Evolutionary conservation across 2,797 vertebrate species (phyloP), one percentile per base, ranked within the genome.

Genomic region (Sphaeramia orbicularis): DNA sequence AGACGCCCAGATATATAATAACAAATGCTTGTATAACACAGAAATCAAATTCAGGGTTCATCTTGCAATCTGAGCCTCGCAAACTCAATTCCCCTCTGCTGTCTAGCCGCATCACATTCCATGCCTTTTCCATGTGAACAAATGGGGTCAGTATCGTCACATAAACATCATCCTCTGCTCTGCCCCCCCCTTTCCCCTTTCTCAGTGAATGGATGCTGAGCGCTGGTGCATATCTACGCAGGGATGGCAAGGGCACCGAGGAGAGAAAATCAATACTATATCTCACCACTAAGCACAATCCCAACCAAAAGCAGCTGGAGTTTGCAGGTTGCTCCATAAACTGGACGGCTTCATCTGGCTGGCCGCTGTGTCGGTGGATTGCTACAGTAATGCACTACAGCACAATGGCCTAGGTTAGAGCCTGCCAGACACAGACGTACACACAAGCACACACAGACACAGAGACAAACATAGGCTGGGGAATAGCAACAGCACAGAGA

Each of bases 221-320:
- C 85, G 74, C 86, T 86, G 88, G 86, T 89, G 89, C 86, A 92
- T 89, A 91, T 86, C 89, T 91, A 89, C 82, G 60, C 76, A 86
- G 86, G 88, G 90, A 92, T 89, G 83, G 91, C 92, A 93, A 92
- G 91, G 91, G 87, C 91, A 92, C 87, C 41, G 78, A 87, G 81
- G 84, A 86, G 83, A 86, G 85, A 91, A 93, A 92, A 94, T 94
- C 92, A 93, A 94, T 93, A 93, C 86, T 81, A 92, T 91, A 94
- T 92, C 90, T 94, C 91, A 91, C 84, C 91, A 91, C 93, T 92
- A 93, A 94, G 92, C 93, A 94, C 91, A 94, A 93, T 85, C 86
- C 88, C 86, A 90, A 92, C 88, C 86, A 86, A 90, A 93, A 93
- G 91, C 92, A 93, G 91, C 91, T 92, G 92, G 91, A 93, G 91